A percentile compares a stretch with the other conserved stretches of the same genome.
These are phyloP conservation scores for Epirrita christyi DNA, from an alignment of 2,888 invertebrate species.

Conservation along the genomic window DNA sequence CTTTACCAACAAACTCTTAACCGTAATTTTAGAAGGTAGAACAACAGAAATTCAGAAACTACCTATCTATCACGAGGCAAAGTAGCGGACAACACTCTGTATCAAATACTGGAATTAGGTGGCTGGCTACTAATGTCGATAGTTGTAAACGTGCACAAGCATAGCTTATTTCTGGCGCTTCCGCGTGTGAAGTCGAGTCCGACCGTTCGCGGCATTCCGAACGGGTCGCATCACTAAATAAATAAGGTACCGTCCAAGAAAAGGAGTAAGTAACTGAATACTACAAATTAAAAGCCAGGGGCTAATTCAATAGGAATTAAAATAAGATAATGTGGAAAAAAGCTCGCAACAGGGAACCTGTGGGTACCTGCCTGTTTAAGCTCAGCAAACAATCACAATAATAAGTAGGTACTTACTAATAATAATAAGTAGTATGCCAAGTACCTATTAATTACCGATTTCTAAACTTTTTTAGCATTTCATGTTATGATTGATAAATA, in stretches of 20 bases:
- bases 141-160: constrained; percentile 57
- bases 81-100: constrained; percentile 9
- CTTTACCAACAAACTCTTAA: no score
- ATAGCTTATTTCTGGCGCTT: constrained; percentile 80
- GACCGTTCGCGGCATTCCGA: constrained; percentile 65
- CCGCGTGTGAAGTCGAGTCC: constrained; percentile 73
- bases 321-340: no score
- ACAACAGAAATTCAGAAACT: no score
- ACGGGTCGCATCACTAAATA: constrained; percentile 48
- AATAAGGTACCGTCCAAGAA: constrained; percentile 26
- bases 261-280: constrained; percentile 20
- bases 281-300: constrained; percentile 17
- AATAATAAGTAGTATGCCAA: not conserved
- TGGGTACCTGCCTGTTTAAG: no score
- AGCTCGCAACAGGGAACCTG: no score
- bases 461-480: not conserved
- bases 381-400: no score
- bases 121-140: constrained; percentile 39
- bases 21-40: no score
- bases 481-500: not conserved
- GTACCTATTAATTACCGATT: no score
- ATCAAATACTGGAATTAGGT: constrained; percentile 29
- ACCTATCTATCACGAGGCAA: not conserved
- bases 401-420: no score
- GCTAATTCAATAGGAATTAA: constrained; percentile 1